These are phyloP conservation scores for Takifugu bimaculatus DNA, from an alignment of 2,113 vertebrate genomes.

Conservation along the genomic window DNA sequence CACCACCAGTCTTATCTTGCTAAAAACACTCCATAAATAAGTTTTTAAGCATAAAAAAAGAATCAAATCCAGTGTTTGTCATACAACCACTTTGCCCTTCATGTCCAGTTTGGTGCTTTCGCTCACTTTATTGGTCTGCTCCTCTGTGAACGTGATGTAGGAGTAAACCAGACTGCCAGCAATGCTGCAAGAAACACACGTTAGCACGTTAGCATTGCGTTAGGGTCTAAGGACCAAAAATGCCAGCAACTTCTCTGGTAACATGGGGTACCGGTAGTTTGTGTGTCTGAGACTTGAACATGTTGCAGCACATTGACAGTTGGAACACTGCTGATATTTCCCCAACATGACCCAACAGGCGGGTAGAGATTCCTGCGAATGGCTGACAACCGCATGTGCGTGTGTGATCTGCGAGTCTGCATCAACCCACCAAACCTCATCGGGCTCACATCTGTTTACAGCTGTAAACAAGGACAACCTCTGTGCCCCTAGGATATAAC, in stretches of 20 bases:
- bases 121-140: constrained; percentile 80
- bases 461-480: not conserved
- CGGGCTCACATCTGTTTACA: not conserved
- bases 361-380: not conserved
- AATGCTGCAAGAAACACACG: constrained; percentile 74
- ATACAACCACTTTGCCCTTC: constrained; percentile 71
- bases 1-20: not conserved
- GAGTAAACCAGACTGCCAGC: constrained; percentile 94
- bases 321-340: not conserved
- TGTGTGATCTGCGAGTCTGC: not conserved
- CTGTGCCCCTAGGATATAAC: not conserved
- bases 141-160: constrained; percentile 92
- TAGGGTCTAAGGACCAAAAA: not conserved
- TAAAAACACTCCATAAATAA: constrained; percentile 54
- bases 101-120: constrained; percentile 74
- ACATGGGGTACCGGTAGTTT: too few relatives aligned
- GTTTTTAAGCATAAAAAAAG: constrained; percentile 29
- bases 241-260: not conserved
- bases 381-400: not conserved
- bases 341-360: constrained; percentile 9
- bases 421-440: not conserved
- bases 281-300: not conserved
- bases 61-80: constrained; percentile 59
- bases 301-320: constrained; percentile 12
- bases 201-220: not conserved